These are phyloP conservation scores for Lethenteron reissneri DNA, from an alignment of 2,113 vertebrate species.

Conservation along the genomic window DNA sequence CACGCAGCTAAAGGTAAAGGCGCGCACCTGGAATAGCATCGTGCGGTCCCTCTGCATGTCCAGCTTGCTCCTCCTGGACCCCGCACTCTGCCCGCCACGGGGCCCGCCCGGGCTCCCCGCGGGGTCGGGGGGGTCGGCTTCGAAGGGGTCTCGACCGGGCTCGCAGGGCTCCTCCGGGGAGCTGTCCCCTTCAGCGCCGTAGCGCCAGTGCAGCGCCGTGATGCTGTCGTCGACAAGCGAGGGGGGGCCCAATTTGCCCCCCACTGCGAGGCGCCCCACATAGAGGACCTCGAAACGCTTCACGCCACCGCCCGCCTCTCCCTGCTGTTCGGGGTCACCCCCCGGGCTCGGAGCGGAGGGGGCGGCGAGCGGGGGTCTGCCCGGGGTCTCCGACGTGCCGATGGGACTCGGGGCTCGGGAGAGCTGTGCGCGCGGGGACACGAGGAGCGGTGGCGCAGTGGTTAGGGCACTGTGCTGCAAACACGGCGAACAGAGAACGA, in stretches of 20 bases:
- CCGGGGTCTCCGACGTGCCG: too few species aligned
- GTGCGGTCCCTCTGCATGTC: slow-evolving; percentile 1
- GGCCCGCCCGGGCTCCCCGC: neutral
- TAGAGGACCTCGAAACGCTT: slow-evolving; percentile 2
- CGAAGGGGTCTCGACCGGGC: too few species aligned
- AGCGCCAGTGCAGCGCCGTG: neutral
- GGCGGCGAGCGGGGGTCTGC: too few species aligned
- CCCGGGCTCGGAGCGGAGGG: too few species aligned
- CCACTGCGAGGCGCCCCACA: slow-evolving; percentile 1
- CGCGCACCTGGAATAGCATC: neutral
- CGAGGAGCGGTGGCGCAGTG: too few species aligned
- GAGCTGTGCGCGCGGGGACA: too few species aligned
- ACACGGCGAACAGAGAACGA: too few species aligned
- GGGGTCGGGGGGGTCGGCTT: neutral
- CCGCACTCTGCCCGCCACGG: neutral
- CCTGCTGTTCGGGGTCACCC: too few species aligned
- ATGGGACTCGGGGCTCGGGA: too few species aligned
- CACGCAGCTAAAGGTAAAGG: neutral
- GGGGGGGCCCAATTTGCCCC: neutral
- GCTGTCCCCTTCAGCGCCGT: neutral
- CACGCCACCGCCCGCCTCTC: too few species aligned
- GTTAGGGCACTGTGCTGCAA: too few species aligned
- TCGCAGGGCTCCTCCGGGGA: too few species aligned
- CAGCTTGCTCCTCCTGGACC: neutral
- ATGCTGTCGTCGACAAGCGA: slow-evolving; percentile 1